Evolutionary conservation across 2,888 invertebrate species (phyloP).

Genomic region (Netelia fuscicornis): DNA sequence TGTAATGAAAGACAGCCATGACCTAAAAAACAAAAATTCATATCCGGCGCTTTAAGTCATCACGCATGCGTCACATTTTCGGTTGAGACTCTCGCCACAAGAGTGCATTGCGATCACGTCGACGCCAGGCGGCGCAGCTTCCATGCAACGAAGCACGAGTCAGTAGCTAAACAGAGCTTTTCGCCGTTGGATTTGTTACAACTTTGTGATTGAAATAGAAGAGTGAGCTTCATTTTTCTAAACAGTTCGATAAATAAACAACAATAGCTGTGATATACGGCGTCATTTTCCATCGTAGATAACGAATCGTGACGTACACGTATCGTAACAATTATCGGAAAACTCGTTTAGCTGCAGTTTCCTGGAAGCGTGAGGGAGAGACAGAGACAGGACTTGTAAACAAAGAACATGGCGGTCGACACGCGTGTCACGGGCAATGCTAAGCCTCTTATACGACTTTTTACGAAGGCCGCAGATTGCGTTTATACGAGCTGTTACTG

Average conservation of each 20-base stretch:
- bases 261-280: not conserved
- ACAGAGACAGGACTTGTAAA: slow-evolving; percentile 68
- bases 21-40: too few relatives aligned
- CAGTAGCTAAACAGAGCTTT: slow-evolving; percentile 73
- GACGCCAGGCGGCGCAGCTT: slow-evolving; percentile 40
- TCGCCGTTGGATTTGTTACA: slow-evolving; percentile 53
- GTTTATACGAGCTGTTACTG: slow-evolving; percentile 95
- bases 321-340: too few relatives aligned
- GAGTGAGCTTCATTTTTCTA: not conserved
- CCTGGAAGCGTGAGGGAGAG: not conserved
- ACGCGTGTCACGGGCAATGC: slow-evolving; percentile 80
- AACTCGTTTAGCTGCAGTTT: too few relatives aligned
- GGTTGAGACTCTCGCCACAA: slow-evolving; percentile 44
- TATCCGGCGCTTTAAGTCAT: too few relatives aligned
- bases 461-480: slow-evolving; percentile 92
- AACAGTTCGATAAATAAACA: not conserved
- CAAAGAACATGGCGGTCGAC: slow-evolving; percentile 81
- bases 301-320: slow-evolving; percentile 2
- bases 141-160: slow-evolving; percentile 47
- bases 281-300: not conserved
- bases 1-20: too few relatives aligned
- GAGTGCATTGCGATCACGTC: slow-evolving; percentile 38
- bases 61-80: not conserved
- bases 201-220: not conserved
- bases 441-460: slow-evolving; percentile 86